phyloP scores from a whole-genome alignment of 1,140 invertebrate genomes.

The Hetaerina americana region DNA sequence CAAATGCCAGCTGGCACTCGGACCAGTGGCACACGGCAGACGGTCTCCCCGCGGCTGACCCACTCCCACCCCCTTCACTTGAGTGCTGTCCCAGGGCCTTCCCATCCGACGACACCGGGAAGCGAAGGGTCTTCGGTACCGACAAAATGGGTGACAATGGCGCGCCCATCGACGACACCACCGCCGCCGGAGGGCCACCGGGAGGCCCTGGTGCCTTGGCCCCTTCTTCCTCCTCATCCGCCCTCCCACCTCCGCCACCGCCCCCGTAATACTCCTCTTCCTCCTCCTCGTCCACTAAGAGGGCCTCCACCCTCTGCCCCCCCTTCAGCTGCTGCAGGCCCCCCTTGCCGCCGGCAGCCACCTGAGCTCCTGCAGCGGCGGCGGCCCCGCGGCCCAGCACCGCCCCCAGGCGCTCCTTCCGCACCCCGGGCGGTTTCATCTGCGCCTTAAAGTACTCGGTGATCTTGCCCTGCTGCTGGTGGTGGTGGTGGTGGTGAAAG shows the following conservation, averaged over 20 bases:
- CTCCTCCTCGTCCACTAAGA: too few relatives aligned
- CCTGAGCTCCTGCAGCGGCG: constrained; percentile 12
- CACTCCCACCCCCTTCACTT: neutral
- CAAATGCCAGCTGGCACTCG: constrained; percentile 63
- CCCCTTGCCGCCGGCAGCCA: constrained; percentile 26
- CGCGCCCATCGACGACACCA: constrained; percentile 8
- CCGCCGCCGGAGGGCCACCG: constrained; percentile 8
- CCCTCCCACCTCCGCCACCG: neutral
- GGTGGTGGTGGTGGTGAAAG: constrained; percentile 14
- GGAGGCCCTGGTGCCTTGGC: neutral
- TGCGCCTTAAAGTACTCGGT: constrained; percentile 71
- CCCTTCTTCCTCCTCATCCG: neutral
- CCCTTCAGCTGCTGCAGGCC: too few relatives aligned
- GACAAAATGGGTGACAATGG: constrained; percentile 47
- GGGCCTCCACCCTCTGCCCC: too few relatives aligned
- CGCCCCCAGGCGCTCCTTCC: neutral
- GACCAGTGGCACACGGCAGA: constrained; percentile 66
- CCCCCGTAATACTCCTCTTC: constrained; percentile 3
- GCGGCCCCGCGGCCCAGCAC: neutral
- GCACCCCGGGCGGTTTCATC: constrained; percentile 40
- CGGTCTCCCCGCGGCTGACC: constrained; percentile 23
- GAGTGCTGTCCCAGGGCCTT: neutral
- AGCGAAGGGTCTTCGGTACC: constrained; percentile 61
- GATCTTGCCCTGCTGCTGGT: constrained; percentile 44
- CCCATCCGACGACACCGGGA: constrained; percentile 34